Percentiles rank a stretch among this genome's conserved stretches.
Conservation (phyloP, 2,113 vertebrate genomes). For the Corydoras maculifer region DNA sequence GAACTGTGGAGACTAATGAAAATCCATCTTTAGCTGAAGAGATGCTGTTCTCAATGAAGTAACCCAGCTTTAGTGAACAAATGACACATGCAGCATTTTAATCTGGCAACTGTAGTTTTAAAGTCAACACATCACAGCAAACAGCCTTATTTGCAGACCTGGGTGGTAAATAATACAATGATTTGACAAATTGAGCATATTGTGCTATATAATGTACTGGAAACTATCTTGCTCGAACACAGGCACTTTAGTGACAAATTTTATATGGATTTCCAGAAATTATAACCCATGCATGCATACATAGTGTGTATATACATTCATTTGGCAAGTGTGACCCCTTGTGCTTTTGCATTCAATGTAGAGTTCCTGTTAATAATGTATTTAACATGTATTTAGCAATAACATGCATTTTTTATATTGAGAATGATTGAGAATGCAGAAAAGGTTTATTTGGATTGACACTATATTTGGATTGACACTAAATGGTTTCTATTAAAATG, state of each 20-base stretch:
- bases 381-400: neutral
- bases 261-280: slow-evolving; percentile 10
- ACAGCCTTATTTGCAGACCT: no score
- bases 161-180: no score
- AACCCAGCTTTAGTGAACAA: no score
- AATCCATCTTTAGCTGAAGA: no score
- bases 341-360: slow-evolving; percentile 30
- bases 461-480: neutral
- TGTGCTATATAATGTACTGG: neutral
- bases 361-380: neutral
- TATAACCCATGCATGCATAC: slow-evolving; percentile 36
- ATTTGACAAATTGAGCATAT: neutral
- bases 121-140: no score
- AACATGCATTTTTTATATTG: neutral
- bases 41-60: no score
- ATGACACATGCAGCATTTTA: no score
- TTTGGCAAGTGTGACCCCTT: slow-evolving; percentile 31
- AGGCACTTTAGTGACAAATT: slow-evolving; percentile 61
- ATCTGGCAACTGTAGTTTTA: no score
- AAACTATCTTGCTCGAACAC: slow-evolving; percentile 46
- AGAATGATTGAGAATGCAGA: neutral
- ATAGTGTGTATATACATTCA: slow-evolving; percentile 33
- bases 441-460: neutral
- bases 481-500: neutral
- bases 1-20: no score